These are phyloP conservation scores for Orthosia cruda DNA, from an alignment of 2,888 invertebrate genomes.

Conservation along the genomic window DNA sequence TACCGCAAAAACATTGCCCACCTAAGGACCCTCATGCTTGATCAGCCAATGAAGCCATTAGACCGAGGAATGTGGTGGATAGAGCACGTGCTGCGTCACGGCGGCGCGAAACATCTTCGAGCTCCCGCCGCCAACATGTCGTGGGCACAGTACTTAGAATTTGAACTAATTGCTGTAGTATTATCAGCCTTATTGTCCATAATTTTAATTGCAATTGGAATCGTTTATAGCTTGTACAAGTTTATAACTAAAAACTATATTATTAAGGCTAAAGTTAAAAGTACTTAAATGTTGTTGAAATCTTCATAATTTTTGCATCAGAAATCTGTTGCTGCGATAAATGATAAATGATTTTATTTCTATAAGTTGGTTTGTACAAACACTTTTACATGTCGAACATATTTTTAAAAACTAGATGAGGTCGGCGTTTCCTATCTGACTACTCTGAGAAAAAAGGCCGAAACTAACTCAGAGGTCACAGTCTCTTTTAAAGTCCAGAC, in stretches of 20 bases:
- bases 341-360: too few species aligned
- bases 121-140: conserved; percentile 76
- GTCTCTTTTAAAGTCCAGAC: too few species aligned
- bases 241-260: conserved; percentile 21
- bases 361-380: too few species aligned
- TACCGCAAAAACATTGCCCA: conserved; percentile 33
- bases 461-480: too few species aligned
- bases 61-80: conserved; percentile 87
- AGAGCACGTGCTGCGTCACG: conserved; percentile 76
- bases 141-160: conserved; percentile 67
- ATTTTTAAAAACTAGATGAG: too few species aligned
- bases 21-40: conserved; percentile 75
- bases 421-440: too few species aligned
- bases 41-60: conserved; percentile 80
- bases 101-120: conserved; percentile 82
- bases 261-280: conserved; percentile 32
- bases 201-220: neutral
- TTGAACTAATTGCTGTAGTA: conserved; percentile 66
- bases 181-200: neutral
- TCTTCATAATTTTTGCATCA: too few species aligned
- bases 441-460: too few species aligned
- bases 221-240: conserved; percentile 19
- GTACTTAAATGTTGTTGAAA: conserved; percentile 6
- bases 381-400: too few species aligned
- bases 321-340: too few species aligned